Percentiles rank a stretch among this genome's conserved stretches.
phyloP scores from a whole-genome alignment of 2,888 invertebrate genomes.

The Sisyra terminalis region DNA sequence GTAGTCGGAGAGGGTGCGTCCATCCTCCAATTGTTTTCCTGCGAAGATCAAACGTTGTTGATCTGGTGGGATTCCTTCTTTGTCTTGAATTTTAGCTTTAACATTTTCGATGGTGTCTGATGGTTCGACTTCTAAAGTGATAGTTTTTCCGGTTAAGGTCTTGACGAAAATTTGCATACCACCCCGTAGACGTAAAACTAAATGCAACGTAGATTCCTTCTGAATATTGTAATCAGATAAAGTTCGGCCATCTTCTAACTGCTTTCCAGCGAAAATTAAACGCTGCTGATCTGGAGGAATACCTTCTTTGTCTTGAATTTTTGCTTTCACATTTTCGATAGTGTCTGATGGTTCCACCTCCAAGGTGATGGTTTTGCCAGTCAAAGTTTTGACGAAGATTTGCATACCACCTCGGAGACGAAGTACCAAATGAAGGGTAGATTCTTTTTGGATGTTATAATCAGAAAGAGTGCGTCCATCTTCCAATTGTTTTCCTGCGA shows the following conservation, averaged over 20 bases:
- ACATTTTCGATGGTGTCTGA: constrained; percentile 48
- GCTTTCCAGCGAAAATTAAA: constrained; percentile 45
- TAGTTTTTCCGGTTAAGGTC: constrained; percentile 36
- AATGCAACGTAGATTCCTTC: constrained; percentile 37
- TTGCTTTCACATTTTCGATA: constrained; percentile 43
- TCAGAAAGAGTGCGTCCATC: constrained; percentile 46
- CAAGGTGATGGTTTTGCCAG: constrained; percentile 36
- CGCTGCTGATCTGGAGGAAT: constrained; percentile 36
- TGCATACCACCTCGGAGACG: constrained; percentile 51
- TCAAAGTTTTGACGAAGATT: constrained; percentile 35
- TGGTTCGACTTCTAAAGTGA: constrained; percentile 40
- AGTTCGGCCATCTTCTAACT: constrained; percentile 46
- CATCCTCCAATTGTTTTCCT: constrained; percentile 54
- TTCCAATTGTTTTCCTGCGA: constrained; percentile 50
- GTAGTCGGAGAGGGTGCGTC: constrained; percentile 45
- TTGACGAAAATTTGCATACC: constrained; percentile 44
- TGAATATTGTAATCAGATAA: constrained; percentile 44
- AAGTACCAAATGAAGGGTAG: constrained; percentile 37
- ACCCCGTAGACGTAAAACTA: constrained; percentile 39
- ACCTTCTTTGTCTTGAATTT: constrained; percentile 31
- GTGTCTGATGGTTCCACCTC: constrained; percentile 42
- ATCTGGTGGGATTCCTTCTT: constrained; percentile 38
- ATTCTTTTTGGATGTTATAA: constrained; percentile 50
- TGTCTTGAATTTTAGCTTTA: constrained; percentile 40
- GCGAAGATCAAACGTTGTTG: constrained; percentile 47